Base-by-base conservation (phyloP, 2,888 invertebrate species). In the Cinara cedri region DNA sequence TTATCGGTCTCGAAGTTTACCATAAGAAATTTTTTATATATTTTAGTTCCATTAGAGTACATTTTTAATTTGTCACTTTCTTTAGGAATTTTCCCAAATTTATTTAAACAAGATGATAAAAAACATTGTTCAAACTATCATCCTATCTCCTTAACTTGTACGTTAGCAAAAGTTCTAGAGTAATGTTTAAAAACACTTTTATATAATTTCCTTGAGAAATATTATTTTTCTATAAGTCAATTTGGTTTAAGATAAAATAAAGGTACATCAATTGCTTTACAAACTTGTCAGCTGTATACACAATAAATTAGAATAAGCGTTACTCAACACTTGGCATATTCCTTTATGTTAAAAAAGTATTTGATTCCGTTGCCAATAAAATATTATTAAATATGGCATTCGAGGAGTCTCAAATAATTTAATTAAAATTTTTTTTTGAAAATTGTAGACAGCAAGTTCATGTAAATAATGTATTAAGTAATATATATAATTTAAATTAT, bases 61-160 rank as follows among this genome's bases (percentile, higher is more conserved):
- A 46, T 65, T 46, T 46, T 46, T 46, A 46, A 65, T 46, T 65
- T 65, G 24, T 63, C 63, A 19, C 42, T 63, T 1, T 44, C 24
- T 14, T 14, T 4, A 0, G 26, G 16, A 26, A 26, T 26, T 1
- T n/a, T 60, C 16, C 16, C 42, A 42, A 42, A 13, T 63, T 44
- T 63, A 19, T 63, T 63, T 4, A 44, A 63, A 63, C 3, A 19
- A 10, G 24, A 13, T 21, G 55, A 57, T 10, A 57, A 57, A 57
- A 9, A 57, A 57, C 3, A 57, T 24, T 57, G 24, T 24, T 57
- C 55, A 2, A 57, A 57, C 13, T 57, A 21, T 9, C 21, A 6
- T 57, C 55, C 55, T 21, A 57, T 54, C n/a, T 54, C 16, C 54
- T 54, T 54, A 54, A 54, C 9, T 6, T 54, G 9, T 54, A 54